Evolutionary conservation across 2,113 vertebrate species (phyloP).

Genomic region (Otus sunia): DNA sequence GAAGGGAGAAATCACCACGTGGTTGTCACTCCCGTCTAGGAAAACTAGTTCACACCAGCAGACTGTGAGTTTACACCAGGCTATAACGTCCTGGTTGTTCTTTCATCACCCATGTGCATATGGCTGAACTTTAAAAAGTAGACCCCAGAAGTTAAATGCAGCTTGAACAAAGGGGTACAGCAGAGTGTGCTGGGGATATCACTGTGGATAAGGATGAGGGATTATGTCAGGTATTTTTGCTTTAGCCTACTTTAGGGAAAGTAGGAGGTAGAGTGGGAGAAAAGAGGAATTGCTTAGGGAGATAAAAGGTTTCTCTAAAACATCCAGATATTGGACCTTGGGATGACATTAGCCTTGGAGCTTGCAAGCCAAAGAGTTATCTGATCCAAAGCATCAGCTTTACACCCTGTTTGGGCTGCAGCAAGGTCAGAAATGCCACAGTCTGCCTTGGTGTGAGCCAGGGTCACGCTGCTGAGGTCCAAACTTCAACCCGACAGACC

Average conservation of each 20-base stretch:
- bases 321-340: background rate
- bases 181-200: background rate
- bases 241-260: background rate
- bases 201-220: background rate
- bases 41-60: conserved; percentile 16
- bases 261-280: background rate
- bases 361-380: background rate
- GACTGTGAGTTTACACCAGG: background rate
- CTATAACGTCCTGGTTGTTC: background rate
- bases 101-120: background rate
- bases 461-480: background rate
- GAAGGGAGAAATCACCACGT: background rate
- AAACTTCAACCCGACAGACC: background rate
- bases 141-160: background rate
- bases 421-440: fast-evolving
- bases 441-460: background rate
- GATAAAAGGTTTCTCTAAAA: background rate
- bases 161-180: background rate
- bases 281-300: background rate
- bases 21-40: background rate
- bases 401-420: background rate
- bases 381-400: background rate
- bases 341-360: background rate
- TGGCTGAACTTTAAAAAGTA: background rate
- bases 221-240: background rate